These are phyloP conservation scores for Ptychodera flava DNA, from an alignment of 35 echinoderm and acorn worm genomes.

Conservation along the genomic window DNA sequence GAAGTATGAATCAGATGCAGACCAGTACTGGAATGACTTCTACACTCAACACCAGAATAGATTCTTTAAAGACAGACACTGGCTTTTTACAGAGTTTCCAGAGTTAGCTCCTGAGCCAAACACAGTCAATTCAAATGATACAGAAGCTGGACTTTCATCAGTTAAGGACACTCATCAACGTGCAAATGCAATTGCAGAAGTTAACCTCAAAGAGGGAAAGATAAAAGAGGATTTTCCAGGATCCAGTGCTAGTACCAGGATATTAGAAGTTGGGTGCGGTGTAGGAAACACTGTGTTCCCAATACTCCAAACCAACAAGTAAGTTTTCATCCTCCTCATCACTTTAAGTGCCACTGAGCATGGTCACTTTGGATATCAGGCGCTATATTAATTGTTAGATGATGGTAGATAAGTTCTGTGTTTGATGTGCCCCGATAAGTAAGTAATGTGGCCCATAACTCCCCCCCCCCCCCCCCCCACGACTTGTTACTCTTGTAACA, in stretches of 20 bases:
- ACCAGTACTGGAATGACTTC: constrained; percentile 82
- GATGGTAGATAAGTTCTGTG: too few species aligned
- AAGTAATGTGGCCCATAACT: too few species aligned
- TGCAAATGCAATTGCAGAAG: background rate
- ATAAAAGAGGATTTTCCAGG: constrained; percentile 49
- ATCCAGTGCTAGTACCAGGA: constrained; percentile 25
- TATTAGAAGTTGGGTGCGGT: constrained; percentile 92
- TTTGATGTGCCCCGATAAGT: too few species aligned
- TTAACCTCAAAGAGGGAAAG: background rate
- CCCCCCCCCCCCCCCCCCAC: too few species aligned
- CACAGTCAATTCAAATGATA: background rate
- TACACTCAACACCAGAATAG: constrained; percentile 96
- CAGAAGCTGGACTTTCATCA: background rate
- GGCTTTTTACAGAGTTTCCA: constrained; percentile 98
- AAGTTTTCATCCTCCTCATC: too few species aligned
- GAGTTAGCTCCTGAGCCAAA: constrained; percentile 52
- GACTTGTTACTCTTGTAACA: too few species aligned
- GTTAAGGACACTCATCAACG: background rate
- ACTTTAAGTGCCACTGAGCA: too few species aligned
- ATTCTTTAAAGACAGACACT: constrained; percentile 98
- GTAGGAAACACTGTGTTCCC: constrained; percentile 97
- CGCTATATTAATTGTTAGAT: too few species aligned
- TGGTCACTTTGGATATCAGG: too few species aligned
- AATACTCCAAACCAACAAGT: constrained; percentile 86
- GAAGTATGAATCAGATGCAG: constrained; percentile 73